These are phyloP conservation scores for Nothura maculosa DNA, from an alignment of 2,797 vertebrate genomes.

Conservation along the genomic window DNA sequence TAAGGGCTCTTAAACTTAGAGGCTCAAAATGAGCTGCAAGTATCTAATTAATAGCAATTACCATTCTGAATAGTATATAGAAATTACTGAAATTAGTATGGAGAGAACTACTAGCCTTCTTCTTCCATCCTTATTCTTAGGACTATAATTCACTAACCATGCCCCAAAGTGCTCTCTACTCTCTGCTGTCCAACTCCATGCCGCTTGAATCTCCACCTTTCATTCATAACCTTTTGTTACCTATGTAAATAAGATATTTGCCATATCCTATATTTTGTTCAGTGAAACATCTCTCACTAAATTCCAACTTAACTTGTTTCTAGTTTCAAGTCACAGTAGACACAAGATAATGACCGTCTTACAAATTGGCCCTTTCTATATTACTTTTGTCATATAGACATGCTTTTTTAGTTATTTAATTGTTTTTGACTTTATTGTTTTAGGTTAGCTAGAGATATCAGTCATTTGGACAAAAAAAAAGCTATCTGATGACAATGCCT, in stretches of 20 bases:
- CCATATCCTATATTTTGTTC: slow-evolving; percentile 19
- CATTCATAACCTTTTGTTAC: too few species aligned
- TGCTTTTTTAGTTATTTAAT: neutral
- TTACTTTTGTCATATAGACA: slow-evolving; percentile 6
- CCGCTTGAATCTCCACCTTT: slow-evolving; percentile 44
- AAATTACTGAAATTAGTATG: slow-evolving; percentile 43
- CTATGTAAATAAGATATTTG: neutral
- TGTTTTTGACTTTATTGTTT: neutral
- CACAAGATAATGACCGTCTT: slow-evolving; percentile 2
- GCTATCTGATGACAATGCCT: neutral
- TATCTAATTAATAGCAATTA: slow-evolving; percentile 27
- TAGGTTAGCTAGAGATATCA: neutral
- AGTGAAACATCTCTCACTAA: slow-evolving; percentile 52
- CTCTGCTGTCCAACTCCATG: neutral
- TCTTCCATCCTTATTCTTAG: slow-evolving; percentile 38
- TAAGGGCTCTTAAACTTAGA: neutral
- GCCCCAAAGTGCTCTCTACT: slow-evolving; percentile 24
- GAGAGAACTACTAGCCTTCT: slow-evolving; percentile 5
- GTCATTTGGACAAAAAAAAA: neutral
- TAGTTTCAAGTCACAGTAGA: slow-evolving; percentile 36
- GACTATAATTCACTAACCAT: slow-evolving; percentile 1
- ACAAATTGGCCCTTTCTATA: neutral
- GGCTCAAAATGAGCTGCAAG: slow-evolving; percentile 17
- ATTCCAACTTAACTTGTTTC: slow-evolving; percentile 22
- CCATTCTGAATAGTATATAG: neutral